Conservation (phyloP, 2,797 vertebrate species). For the Mus minutoides region DNA sequence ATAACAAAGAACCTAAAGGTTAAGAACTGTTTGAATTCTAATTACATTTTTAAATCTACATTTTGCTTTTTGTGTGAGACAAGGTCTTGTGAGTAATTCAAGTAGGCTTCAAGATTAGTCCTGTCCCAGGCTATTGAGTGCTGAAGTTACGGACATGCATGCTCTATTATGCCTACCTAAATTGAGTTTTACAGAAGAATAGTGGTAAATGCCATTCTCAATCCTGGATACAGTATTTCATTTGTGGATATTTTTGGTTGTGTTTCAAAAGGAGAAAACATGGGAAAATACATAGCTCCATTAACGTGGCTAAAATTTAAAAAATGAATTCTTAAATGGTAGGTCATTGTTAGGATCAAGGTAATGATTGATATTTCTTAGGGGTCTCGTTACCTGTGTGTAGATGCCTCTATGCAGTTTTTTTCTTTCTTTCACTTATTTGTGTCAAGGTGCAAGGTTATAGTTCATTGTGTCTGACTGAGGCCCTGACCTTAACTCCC, state of each 20-base stretch:
- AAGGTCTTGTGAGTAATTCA: background rate
- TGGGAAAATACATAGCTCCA: background rate
- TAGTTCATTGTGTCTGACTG: background rate
- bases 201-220: background rate
- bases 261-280: background rate
- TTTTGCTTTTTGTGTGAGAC: background rate
- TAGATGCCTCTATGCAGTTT: background rate
- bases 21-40: background rate
- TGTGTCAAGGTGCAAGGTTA: background rate
- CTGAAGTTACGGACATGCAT: background rate
- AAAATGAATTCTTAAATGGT: background rate
- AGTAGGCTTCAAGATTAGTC: background rate
- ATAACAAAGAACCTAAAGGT: background rate
- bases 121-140: background rate
- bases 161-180: background rate
- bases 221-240: background rate
- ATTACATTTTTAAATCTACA: background rate
- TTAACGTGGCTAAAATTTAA: background rate
- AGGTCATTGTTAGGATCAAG: background rate
- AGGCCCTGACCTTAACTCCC: background rate
- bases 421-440: background rate
- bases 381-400: no score
- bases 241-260: slow-evolving; percentile 2
- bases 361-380: background rate
- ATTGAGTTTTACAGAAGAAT: background rate